Conservation (phyloP, 2,888 invertebrate genomes). For the Oxytorus armatus region DNA sequence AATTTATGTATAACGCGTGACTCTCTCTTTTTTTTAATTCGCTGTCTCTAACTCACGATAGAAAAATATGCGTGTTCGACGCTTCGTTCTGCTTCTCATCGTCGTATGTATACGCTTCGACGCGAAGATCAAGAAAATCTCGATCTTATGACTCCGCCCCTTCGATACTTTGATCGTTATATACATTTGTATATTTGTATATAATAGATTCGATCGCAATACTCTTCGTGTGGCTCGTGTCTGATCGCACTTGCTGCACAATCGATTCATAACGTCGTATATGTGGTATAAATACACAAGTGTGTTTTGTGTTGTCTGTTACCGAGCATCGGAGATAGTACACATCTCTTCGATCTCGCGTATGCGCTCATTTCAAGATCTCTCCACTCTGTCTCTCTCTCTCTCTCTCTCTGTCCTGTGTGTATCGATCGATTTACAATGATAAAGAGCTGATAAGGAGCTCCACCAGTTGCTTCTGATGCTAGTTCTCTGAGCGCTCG, state of each 20-base stretch:
- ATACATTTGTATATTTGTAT: conserved; percentile 3
- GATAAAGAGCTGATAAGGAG: too few species aligned
- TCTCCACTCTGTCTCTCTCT: too few species aligned
- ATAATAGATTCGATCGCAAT: conserved; percentile 57
- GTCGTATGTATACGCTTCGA: conserved; percentile 1
- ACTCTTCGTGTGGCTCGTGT: conserved; percentile 42
- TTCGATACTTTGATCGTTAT: conserved; percentile 58
- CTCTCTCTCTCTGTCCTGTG: too few species aligned
- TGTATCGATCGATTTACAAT: conserved; percentile 55
- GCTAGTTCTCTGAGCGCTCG: neutral
- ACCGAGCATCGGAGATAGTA: conserved; percentile 28
- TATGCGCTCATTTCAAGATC: conserved; percentile 50
- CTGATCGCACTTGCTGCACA: conserved; percentile 47
- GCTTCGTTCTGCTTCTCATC: conserved; percentile 29
- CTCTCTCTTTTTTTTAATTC: neutral
- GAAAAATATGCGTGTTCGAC: conserved; percentile 12
- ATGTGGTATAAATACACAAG: conserved; percentile 2
- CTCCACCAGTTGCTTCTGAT: conserved; percentile 22
- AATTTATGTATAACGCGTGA: neutral
- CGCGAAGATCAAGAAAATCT: conserved; percentile 32
- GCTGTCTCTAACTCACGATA: conserved; percentile 3
- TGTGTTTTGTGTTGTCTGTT: conserved; percentile 46
- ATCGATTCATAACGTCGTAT: conserved; percentile 30
- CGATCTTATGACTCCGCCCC: conserved; percentile 53
- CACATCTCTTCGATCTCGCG: conserved; percentile 37